phyloP scores from a whole-genome alignment of 1,140 invertebrate species.

The Rhizoglyphus robini region DNA sequence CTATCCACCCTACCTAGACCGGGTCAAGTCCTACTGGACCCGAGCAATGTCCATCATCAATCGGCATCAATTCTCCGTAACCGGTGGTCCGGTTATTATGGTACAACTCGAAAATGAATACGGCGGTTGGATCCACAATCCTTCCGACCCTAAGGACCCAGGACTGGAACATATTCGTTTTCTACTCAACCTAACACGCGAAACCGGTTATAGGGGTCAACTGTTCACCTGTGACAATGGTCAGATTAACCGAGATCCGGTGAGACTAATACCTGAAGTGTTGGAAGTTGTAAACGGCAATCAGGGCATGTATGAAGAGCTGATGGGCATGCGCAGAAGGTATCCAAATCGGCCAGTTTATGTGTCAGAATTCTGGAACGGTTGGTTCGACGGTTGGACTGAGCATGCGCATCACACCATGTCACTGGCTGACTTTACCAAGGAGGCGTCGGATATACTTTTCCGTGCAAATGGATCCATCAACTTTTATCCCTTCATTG shows the following conservation, averaged over 20 bases:
- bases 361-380: conserved; percentile 34
- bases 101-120: conserved; percentile 31
- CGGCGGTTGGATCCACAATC: not conserved
- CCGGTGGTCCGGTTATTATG: conserved; percentile 35
- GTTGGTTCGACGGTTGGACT: conserved; percentile 33
- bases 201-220: not conserved
- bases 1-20: not conserved
- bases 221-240: not conserved
- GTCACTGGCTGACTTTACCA: conserved; percentile 7
- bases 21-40: not conserved
- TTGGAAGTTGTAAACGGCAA: conserved; percentile 8
- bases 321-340: not conserved
- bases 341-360: conserved; percentile 30
- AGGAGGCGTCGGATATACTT: conserved; percentile 27
- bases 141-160: not conserved
- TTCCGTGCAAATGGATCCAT: conserved; percentile 29
- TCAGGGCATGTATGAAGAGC: not conserved
- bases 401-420: conserved; percentile 23
- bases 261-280: not conserved
- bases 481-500: conserved; percentile 30
- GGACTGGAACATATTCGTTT: not conserved
- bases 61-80: not conserved
- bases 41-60: conserved; percentile 1
- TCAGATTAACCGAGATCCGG: not conserved
- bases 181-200: not conserved